Evolutionary conservation across 2,888 invertebrate genomes (phyloP).

Genomic region (Philonicus albiceps): DNA sequence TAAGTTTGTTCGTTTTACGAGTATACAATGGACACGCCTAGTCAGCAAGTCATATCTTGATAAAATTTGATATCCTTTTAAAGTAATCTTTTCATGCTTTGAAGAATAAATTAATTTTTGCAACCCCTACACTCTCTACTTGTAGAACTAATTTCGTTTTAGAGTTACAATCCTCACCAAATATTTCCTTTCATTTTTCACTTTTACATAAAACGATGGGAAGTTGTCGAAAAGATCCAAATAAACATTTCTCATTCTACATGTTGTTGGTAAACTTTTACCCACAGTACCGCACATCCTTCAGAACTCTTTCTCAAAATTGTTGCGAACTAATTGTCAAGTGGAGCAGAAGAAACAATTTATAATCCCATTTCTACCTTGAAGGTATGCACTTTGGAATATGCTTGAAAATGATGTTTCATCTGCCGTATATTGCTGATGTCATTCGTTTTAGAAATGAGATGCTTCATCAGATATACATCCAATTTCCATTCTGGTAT

Average conservation of each 20-base stretch:
- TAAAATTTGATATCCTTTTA: background rate
- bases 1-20: background rate
- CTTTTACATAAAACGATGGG: background rate
- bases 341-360: background rate
- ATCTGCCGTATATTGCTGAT: background rate
- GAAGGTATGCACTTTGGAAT: background rate
- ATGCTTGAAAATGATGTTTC: background rate
- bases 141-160: background rate
- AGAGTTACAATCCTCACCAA: background rate
- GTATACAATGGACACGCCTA: background rate
- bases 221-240: background rate
- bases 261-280: background rate
- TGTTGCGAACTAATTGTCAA: background rate
- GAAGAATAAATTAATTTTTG: background rate
- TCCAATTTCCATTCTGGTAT: background rate
- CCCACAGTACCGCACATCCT: background rate
- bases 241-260: background rate
- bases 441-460: background rate
- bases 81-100: background rate
- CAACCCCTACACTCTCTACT: background rate
- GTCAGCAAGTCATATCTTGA: background rate
- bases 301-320: background rate
- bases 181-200: background rate
- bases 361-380: background rate
- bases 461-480: background rate